These are phyloP conservation scores for Lophius americanus DNA, from an alignment of 2,797 vertebrate species.

Conservation along the genomic window DNA sequence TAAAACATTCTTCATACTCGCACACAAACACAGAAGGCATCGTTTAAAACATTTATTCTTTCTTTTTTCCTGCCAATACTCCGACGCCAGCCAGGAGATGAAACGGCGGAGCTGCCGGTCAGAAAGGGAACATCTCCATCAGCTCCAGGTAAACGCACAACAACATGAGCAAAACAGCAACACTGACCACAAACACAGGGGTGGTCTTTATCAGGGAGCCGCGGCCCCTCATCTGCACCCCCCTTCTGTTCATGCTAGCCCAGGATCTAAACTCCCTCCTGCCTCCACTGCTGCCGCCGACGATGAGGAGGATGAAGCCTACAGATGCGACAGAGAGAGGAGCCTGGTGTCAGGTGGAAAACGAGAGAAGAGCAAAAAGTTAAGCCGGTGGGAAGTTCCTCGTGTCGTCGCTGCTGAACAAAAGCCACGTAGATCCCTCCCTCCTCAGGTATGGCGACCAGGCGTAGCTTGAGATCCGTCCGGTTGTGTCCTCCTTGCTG, in stretches of 20 bases:
- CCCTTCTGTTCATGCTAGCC: constrained; percentile 69
- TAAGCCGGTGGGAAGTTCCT: constrained; percentile 49
- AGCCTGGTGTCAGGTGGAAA: constrained; percentile 57
- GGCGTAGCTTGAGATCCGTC: constrained; percentile 61
- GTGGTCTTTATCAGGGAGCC: constrained; percentile 52
- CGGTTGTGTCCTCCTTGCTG: constrained; percentile 57
- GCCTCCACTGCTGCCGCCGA: constrained; percentile 65
- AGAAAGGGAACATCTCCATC: constrained; percentile 76
- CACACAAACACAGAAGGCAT: constrained; percentile 12
- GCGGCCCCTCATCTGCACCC: constrained; percentile 57
- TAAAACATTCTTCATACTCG: background rate
- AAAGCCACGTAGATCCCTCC: constrained; percentile 67
- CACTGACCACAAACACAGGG: constrained; percentile 62
- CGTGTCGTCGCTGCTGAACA: constrained; percentile 54
- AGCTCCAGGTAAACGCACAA: constrained; percentile 77
- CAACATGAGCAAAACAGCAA: constrained; percentile 72
- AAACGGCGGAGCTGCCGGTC: constrained; percentile 28
- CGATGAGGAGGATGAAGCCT: constrained; percentile 55
- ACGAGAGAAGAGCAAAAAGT: constrained; percentile 53
- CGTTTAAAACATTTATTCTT: constrained; percentile 45
- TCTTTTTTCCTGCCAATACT: constrained; percentile 7
- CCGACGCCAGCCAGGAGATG: constrained; percentile 21
- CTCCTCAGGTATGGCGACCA: constrained; percentile 54
- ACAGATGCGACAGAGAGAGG: constrained; percentile 60
- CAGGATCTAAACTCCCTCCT: constrained; percentile 43